These are phyloP conservation scores for Phoenicopterus ruber DNA, from an alignment of 2,113 vertebrate species.

Conservation along the genomic window DNA sequence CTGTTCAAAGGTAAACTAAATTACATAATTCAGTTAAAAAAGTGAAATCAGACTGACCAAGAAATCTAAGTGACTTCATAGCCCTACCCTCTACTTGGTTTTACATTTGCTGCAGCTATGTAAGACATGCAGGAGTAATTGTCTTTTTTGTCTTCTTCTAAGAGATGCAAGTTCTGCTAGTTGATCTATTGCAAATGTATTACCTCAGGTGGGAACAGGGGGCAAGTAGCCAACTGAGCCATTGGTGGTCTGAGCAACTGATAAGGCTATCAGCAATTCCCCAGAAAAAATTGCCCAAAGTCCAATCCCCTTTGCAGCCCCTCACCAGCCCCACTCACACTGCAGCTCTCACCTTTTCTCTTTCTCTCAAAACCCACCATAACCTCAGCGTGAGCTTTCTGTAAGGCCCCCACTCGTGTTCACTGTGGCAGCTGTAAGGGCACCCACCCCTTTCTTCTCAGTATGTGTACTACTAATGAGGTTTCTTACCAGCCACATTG, in stretches of 20 bases:
- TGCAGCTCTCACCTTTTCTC: background rate
- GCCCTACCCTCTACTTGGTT: background rate
- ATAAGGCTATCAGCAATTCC: background rate
- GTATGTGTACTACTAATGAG: background rate
- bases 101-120: background rate
- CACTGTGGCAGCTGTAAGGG: background rate
- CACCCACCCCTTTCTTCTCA: background rate
- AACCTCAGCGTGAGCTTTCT: background rate
- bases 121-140: background rate
- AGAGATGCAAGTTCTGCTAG: background rate
- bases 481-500: slow-evolving; percentile 26
- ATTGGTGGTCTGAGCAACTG: background rate
- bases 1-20: background rate
- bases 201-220: background rate
- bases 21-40: background rate
- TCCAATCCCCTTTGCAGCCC: background rate
- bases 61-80: background rate
- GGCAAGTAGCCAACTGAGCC: background rate
- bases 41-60: background rate
- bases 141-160: too few species aligned
- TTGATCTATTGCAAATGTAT: background rate
- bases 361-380: background rate
- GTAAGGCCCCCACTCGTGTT: background rate
- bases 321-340: background rate
- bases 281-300: background rate